Percentiles rank a stretch among this genome's conserved stretches.
Conservation (phyloP, 2,797 vertebrate genomes). For the Peromyscus melanophrys region DNA sequence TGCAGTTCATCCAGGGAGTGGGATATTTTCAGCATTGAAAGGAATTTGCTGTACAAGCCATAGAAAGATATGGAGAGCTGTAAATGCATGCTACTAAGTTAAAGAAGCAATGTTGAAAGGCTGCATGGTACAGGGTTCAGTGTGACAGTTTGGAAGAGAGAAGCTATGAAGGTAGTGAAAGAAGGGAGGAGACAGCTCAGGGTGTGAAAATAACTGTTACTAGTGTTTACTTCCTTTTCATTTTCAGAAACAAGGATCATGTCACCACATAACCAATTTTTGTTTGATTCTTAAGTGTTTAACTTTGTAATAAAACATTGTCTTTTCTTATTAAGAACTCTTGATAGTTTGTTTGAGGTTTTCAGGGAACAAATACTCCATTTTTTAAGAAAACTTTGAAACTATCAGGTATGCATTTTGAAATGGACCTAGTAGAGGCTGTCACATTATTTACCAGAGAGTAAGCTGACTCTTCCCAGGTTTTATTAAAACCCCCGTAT, state of each 20-base stretch:
- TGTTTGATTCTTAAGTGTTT: not conserved
- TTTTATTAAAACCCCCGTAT: not conserved
- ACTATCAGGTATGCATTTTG: not conserved
- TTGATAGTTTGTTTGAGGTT: constrained; percentile 28
- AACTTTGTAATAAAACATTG: not conserved
- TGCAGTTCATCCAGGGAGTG: not conserved
- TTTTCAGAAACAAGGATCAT: not conserved
- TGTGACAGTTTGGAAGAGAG: not conserved
- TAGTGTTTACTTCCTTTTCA: constrained; percentile 10
- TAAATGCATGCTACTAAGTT: not conserved
- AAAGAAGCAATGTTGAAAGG: not conserved
- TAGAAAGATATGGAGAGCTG: not conserved
- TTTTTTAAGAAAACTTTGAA: constrained; percentile 9
- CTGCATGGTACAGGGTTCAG: not conserved
- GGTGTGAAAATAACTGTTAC: not conserved
- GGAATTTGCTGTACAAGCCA: not conserved
- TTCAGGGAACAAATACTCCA: constrained; percentile 16
- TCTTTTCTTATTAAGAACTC: constrained; percentile 51
- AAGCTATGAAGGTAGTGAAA: not conserved
- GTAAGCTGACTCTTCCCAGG: not conserved
- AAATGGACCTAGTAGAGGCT: not conserved
- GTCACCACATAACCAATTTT: not conserved
- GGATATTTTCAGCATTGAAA: not conserved
- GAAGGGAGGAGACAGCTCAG: not conserved
- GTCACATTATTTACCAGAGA: constrained; percentile 19